Conservation (phyloP, 2,113 vertebrate genomes). For the Cnemophilus loriae region DNA sequence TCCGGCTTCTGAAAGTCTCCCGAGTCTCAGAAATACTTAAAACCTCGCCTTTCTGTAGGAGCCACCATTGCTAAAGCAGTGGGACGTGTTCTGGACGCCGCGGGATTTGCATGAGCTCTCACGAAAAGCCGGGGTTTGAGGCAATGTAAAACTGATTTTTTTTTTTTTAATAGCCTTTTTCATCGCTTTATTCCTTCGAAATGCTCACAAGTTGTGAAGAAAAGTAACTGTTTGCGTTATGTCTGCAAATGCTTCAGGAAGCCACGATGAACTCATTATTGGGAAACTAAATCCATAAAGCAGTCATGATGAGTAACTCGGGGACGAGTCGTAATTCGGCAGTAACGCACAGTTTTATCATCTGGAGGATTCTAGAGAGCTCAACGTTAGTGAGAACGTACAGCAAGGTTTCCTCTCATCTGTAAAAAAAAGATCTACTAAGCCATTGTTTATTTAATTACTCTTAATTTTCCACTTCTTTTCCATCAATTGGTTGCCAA, state of each 20-base stretch:
- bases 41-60: not conserved
- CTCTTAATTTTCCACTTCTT: not conserved
- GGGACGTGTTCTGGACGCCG: not conserved
- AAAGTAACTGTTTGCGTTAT: not conserved
- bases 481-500: not conserved
- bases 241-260: constrained; percentile 57
- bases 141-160: not conserved
- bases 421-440: not conserved
- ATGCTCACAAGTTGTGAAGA: not conserved
- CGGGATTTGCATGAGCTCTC: not conserved
- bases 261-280: constrained; percentile 49
- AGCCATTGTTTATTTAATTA: constrained; percentile 1
- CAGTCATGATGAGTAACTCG: constrained; percentile 43
- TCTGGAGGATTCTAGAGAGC: not conserved
- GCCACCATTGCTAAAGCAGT: not conserved
- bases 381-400: not conserved
- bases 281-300: constrained; percentile 55
- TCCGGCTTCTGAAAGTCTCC: not conserved
- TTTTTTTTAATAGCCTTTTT: not conserved
- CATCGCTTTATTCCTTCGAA: not conserved
- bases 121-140: not conserved
- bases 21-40: not conserved
- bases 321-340: not conserved
- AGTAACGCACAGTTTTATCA: not conserved
- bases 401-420: not conserved